A percentile compares a stretch with the other conserved stretches of the same genome.
Conservation (phyloP, 2,113 vertebrate species). For the Cynopterus brachyotis region DNA sequence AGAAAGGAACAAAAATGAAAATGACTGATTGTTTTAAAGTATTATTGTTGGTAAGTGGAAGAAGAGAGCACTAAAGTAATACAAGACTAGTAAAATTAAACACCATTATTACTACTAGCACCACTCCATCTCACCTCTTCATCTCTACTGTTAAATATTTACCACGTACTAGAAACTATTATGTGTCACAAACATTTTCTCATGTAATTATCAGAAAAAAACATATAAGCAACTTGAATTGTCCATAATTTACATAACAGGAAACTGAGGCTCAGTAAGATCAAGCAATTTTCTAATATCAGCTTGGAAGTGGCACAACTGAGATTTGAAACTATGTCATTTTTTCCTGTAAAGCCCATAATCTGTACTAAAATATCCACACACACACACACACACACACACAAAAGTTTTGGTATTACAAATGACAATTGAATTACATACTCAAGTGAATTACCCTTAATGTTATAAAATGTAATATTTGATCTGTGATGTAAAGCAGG, state of each 20-base stretch:
- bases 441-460: not conserved
- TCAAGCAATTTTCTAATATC: not conserved
- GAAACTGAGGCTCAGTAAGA: not conserved
- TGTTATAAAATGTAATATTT: slow-evolving; percentile 6
- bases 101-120: not conserved
- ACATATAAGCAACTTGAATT: not conserved
- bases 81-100: not conserved
- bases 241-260: not conserved
- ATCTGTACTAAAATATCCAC: not conserved
- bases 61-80: not conserved
- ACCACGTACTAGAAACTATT: not conserved
- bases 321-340: not conserved
- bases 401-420: not conserved
- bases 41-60: not conserved
- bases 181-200: not conserved
- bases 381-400: too few species aligned
- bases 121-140: not conserved
- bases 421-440: not conserved
- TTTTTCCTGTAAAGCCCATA: not conserved
- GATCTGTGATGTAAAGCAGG: slow-evolving; percentile 11
- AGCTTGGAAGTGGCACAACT: not conserved
- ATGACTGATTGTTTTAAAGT: slow-evolving; percentile 8
- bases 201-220: not conserved
- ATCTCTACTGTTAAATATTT: not conserved
- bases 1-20: not conserved